Percentiles rank a stretch among this genome's conserved stretches.
These are phyloP conservation scores for Grammomys dolichurus DNA, from an alignment of 2,113 vertebrate species.

Conservation along the genomic window DNA sequence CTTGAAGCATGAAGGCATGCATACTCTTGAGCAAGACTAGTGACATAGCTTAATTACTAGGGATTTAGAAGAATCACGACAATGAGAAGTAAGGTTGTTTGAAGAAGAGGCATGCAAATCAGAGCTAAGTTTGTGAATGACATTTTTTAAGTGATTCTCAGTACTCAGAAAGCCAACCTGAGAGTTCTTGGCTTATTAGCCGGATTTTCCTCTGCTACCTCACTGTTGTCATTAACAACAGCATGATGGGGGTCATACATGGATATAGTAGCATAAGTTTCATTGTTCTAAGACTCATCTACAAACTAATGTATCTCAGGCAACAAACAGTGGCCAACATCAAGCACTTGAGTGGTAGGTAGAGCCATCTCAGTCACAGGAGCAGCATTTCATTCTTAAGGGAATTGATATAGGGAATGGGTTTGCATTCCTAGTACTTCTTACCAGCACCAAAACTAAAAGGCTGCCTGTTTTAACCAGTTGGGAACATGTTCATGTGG, in stretches of 20 bases:
- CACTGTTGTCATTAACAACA: not conserved
- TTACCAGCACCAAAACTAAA: not conserved
- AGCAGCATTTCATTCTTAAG: not conserved
- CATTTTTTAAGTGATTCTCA: not conserved
- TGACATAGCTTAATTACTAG: not conserved
- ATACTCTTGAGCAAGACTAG: not conserved
- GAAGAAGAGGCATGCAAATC: not conserved
- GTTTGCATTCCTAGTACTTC: not conserved
- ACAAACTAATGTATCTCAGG: not conserved
- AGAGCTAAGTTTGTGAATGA: not conserved
- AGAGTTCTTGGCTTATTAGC: fast-evolving
- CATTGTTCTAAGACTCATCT: not conserved
- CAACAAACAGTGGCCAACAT: not conserved
- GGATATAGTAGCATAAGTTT: no score
- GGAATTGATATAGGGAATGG: not conserved
- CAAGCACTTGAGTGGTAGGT: not conserved
- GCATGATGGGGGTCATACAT: not conserved
- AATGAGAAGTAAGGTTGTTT: not conserved
- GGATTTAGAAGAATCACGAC: not conserved
- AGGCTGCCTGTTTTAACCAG: not conserved
- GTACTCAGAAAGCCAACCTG: not conserved
- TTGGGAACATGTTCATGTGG: not conserved
- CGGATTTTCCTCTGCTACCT: not conserved
- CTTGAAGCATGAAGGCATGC: not conserved
- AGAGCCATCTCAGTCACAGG: not conserved